Evolutionary conservation across 2,113 vertebrate genomes (phyloP).

Genomic region (Dasyprocta punctata): DNA sequence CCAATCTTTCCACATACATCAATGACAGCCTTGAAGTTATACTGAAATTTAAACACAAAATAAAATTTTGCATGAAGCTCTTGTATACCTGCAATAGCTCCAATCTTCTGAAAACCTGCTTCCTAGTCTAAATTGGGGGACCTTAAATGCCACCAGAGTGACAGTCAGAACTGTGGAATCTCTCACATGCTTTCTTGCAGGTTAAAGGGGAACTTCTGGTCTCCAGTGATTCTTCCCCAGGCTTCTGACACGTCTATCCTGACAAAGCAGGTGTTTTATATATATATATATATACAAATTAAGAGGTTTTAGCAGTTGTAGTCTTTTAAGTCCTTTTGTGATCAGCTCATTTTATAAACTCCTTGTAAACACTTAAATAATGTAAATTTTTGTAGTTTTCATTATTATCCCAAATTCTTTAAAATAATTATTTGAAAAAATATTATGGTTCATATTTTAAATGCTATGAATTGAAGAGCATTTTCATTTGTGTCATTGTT

Average conservation of each 20-base stretch:
- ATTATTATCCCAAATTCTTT: neutral
- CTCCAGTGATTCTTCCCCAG: neutral
- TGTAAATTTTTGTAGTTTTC: neutral
- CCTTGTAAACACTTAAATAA: neutral
- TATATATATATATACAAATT: neutral
- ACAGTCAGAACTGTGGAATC: neutral
- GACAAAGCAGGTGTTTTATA: neutral
- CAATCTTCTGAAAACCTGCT: neutral
- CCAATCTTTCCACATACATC: neutral
- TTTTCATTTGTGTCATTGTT: neutral
- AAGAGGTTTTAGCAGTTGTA: neutral
- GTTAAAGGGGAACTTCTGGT: neutral
- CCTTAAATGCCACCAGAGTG: fast-evolving
- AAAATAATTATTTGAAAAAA: neutral
- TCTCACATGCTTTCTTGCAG: neutral
- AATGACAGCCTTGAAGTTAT: neutral
- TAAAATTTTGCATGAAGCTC: neutral
- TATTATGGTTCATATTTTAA: neutral
- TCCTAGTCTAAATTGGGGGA: neutral
- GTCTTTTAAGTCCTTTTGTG: neutral
- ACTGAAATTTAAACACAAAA: neutral
- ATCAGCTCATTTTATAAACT: neutral
- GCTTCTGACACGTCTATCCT: neutral
- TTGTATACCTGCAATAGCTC: neutral
- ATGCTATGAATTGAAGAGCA: neutral